Conservation (phyloP, 92 coral and sea anemone species). For the Umimayanthus kanabou region DNA sequence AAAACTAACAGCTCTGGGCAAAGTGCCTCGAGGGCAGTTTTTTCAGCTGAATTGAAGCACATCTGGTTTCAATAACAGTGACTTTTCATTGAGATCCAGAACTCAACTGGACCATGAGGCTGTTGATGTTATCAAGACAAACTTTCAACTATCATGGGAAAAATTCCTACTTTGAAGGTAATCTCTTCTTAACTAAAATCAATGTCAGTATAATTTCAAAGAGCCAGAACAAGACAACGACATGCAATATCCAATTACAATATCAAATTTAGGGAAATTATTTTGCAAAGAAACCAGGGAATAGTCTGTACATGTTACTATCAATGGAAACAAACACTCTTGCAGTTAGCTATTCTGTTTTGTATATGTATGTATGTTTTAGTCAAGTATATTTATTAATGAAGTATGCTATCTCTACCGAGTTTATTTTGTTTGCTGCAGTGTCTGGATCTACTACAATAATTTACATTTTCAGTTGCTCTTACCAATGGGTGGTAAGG, state of each 20-base stretch:
- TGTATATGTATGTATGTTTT: not conserved
- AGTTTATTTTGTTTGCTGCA: not conserved
- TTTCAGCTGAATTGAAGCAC: not conserved
- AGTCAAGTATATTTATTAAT: not conserved
- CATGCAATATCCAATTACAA: slow-evolving; percentile 5
- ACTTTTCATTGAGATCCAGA: not conserved
- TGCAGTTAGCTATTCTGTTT: not conserved
- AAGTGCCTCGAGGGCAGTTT: slow-evolving; percentile 35
- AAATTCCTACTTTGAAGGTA: not conserved
- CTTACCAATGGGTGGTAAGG: slow-evolving; percentile 22
- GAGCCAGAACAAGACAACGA: slow-evolving; percentile 4
- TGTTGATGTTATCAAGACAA: not conserved
- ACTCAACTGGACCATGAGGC: not conserved
- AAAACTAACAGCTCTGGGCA: slow-evolving; percentile 4
- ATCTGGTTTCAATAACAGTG: slow-evolving; percentile 36
- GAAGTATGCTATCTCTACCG: not conserved
- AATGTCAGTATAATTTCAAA: not conserved
- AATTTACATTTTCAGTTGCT: not conserved
- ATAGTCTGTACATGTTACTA: not conserved
- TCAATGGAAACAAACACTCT: not conserved
- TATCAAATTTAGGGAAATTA: not conserved
- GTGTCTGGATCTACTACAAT: not conserved
- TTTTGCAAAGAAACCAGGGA: not conserved
- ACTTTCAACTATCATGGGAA: not conserved
- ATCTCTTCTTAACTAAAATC: not conserved